phyloP scores from a whole-genome alignment of 2,888 invertebrate species.

The Oxystoma pomonae region DNA sequence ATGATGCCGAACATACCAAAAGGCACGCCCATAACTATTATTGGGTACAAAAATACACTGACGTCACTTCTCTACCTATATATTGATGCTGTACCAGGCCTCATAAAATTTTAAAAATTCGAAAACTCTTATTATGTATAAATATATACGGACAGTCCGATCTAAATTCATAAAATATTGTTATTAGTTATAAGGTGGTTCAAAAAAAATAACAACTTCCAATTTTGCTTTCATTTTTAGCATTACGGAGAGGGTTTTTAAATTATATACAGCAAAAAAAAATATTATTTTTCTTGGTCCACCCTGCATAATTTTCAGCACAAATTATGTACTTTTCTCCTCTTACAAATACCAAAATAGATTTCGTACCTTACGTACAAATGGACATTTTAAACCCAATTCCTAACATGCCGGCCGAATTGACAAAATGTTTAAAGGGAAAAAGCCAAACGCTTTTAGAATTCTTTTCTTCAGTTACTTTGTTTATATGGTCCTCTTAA shows the following conservation, averaged over 20 bases:
- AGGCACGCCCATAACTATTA: slow-evolving; percentile 42
- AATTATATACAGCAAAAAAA: background rate
- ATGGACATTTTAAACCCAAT: background rate
- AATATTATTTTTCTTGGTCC: too few species aligned
- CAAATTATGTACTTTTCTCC: slow-evolving; percentile 8
- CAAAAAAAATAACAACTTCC: too few species aligned
- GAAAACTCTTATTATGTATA: slow-evolving; percentile 44
- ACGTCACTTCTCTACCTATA: slow-evolving; percentile 43
- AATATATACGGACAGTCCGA: slow-evolving; percentile 48
- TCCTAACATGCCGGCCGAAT: background rate
- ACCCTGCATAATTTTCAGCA: background rate
- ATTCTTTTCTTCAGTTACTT: too few species aligned
- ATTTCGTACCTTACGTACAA: background rate
- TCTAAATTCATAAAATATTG: slow-evolving; percentile 46
- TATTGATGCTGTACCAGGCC: slow-evolving; percentile 48
- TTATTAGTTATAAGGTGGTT: slow-evolving; percentile 28
- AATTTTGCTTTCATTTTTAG: too few species aligned
- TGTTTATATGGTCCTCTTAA: too few species aligned
- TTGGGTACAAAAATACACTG: slow-evolving; percentile 51
- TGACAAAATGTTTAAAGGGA: background rate
- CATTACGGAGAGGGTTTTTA: too few species aligned
- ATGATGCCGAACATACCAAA: slow-evolving; percentile 37
- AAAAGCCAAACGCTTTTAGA: background rate
- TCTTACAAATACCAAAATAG: background rate
- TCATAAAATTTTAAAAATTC: slow-evolving; percentile 50